phyloP scores from a whole-genome alignment of 1,140 invertebrate genomes.

The Ceratina japonica region DNA sequence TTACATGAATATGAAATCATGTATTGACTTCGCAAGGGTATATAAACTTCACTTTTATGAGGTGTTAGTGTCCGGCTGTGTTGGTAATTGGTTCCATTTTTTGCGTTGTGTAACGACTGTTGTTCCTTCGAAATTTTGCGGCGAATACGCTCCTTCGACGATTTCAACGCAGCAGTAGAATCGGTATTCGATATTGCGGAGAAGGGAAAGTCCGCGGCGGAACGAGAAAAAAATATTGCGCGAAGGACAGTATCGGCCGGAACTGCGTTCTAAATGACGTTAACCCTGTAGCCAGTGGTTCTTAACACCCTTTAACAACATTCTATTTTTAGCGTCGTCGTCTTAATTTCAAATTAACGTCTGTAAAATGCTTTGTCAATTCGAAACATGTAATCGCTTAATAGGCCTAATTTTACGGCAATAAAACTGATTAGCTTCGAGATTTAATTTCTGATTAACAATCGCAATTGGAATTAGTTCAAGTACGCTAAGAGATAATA shows the following conservation, averaged over 20 bases:
- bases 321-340: too few relatives aligned
- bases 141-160: not conserved
- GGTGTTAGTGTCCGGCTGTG: not conserved
- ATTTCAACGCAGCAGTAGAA: not conserved
- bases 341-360: too few relatives aligned
- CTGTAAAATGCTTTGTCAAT: too few relatives aligned
- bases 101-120: not conserved
- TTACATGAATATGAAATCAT: too few relatives aligned
- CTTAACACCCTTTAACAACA: too few relatives aligned
- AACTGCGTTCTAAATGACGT: not conserved
- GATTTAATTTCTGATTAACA: not conserved
- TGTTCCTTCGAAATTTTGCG: not conserved
- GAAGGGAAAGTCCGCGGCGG: constrained; percentile 4
- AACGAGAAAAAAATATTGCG: constrained; percentile 10
- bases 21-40: too few relatives aligned
- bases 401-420: too few relatives aligned
- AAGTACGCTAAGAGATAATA: not conserved
- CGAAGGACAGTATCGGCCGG: constrained; percentile 20
- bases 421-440: too few relatives aligned
- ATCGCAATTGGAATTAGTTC: not conserved
- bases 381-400: too few relatives aligned
- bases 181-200: not conserved
- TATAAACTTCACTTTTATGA: too few relatives aligned
- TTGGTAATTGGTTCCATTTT: too few relatives aligned
- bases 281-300: not conserved